Evolutionary conservation across 2,113 vertebrate genomes (phyloP), one percentile per base, ranked within the genome.

Genomic region (Pseudorhombus dupliciocellatus): DNA sequence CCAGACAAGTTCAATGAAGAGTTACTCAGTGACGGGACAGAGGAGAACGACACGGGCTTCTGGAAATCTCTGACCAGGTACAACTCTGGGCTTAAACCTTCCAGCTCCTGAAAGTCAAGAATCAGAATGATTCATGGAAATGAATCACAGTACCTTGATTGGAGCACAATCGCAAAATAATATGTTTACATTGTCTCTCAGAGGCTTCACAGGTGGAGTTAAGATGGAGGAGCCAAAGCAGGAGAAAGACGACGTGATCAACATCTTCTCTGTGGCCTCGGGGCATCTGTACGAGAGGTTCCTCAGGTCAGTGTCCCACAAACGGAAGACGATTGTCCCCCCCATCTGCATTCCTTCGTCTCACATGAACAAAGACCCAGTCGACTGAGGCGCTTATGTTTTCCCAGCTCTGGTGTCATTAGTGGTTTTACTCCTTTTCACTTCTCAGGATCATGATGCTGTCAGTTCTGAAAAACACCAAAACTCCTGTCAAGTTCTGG

Each of bases 401-500:
- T n/a, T 59, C 20, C 7, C 10, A 7, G 25, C n/a, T 7, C 28
- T 46, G 44, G 50, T 46, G 1, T 50, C 20, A 21, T 10, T 50
- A 12, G 34, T 37, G 0, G 81, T 9, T 61, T 63, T 1, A 2
- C 73, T 61, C 66, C 65, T 66, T 84, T 88, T 80, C 85, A 98
- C 22, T 65, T 84, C 88, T 80, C 86, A 99, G 97, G 88, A 99
- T 99, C 88, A 99, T 99, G 98, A 99, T 98, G 97, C 81, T 99
- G 70, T 98, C 98, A 20, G 98, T 99, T 54, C 92, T 99, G 89
- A 99, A 99, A 84, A 93, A 99, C 72, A 99, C 98, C 26, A 94
- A 96, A 91, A 99, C 96, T 4, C 96, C 96, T 1, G 96, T 99
- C 80, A 99, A 99, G 88, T 99, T 99, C 85, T 99, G 98, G 98